Evolutionary conservation across 2,888 invertebrate species (phyloP).

Genomic region (Maniola hyperantus): DNA sequence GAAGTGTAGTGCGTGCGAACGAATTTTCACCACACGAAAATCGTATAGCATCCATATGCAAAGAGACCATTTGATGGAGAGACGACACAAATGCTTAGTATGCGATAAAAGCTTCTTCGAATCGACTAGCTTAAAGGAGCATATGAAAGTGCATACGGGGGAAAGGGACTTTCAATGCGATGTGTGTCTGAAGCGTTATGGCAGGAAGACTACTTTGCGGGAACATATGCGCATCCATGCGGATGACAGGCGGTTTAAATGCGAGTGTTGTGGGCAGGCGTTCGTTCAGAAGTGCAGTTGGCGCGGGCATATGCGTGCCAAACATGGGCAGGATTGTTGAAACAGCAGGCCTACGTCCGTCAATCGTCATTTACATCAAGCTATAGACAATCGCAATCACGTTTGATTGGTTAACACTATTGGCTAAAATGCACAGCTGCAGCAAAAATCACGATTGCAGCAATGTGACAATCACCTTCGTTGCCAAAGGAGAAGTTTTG

Average conservation of each 20-base stretch:
- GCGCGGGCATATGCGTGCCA: constrained; percentile 36
- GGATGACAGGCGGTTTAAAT: constrained; percentile 62
- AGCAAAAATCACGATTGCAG: too few relatives aligned
- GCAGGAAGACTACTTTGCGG: constrained; percentile 42
- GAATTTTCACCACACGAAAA: constrained; percentile 44
- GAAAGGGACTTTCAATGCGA: constrained; percentile 45
- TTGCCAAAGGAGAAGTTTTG: too few relatives aligned
- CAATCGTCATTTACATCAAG: too few relatives aligned
- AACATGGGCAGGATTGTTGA: constrained; percentile 15
- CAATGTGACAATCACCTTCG: too few relatives aligned
- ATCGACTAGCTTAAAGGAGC: constrained; percentile 43
- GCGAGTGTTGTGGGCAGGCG: constrained; percentile 35
- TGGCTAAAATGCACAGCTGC: too few relatives aligned
- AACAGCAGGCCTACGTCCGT: background rate
- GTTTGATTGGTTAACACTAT: too few relatives aligned
- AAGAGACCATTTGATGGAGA: constrained; percentile 57
- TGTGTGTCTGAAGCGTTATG: constrained; percentile 45
- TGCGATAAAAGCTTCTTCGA: constrained; percentile 51
- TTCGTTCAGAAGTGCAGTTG: constrained; percentile 25
- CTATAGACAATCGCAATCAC: too few relatives aligned
- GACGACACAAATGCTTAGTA: constrained; percentile 45
- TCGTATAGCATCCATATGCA: constrained; percentile 47
- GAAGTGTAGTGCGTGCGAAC: constrained; percentile 52
- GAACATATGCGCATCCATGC: constrained; percentile 66
- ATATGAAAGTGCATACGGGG: constrained; percentile 48